These are phyloP conservation scores for Ammospiza nelsoni DNA, from an alignment of 2,113 vertebrate genomes.

Conservation along the genomic window DNA sequence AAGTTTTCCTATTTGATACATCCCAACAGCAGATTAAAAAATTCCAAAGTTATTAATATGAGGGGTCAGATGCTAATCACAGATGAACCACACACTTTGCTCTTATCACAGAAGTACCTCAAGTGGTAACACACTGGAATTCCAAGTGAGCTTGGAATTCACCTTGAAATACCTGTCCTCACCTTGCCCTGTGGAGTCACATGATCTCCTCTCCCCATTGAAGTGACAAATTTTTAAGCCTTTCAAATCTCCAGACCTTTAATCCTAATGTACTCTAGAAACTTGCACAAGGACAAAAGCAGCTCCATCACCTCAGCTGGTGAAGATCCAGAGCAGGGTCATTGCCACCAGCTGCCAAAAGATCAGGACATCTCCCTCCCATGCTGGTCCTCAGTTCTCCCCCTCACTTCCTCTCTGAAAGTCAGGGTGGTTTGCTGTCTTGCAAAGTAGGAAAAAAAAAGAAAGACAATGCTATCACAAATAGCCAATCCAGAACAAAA, in stretches of 20 bases:
- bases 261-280: not conserved
- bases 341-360: not conserved
- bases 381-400: not conserved
- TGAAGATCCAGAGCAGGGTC: not conserved
- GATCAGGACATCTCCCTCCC: not conserved
- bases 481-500: not conserved
- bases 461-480: not conserved
- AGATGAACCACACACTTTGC: slow-evolving; percentile 40
- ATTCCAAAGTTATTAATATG: slow-evolving; percentile 1
- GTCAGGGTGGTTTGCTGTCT: not conserved
- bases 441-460: not conserved
- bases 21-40: slow-evolving; percentile 19
- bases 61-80: slow-evolving; percentile 50
- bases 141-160: slow-evolving; percentile 15
- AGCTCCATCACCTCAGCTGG: not conserved
- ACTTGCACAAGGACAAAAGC: not conserved
- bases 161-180: slow-evolving; percentile 5
- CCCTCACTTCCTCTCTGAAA: not conserved
- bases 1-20: slow-evolving; percentile 12
- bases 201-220: not conserved
- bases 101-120: not conserved
- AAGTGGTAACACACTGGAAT: not conserved
- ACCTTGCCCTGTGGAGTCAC: not conserved
- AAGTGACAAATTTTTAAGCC: not conserved
- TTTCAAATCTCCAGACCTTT: not conserved